Evolutionary conservation across 2,888 invertebrate species (phyloP).

Genomic region (Mylabris sibirica): DNA sequence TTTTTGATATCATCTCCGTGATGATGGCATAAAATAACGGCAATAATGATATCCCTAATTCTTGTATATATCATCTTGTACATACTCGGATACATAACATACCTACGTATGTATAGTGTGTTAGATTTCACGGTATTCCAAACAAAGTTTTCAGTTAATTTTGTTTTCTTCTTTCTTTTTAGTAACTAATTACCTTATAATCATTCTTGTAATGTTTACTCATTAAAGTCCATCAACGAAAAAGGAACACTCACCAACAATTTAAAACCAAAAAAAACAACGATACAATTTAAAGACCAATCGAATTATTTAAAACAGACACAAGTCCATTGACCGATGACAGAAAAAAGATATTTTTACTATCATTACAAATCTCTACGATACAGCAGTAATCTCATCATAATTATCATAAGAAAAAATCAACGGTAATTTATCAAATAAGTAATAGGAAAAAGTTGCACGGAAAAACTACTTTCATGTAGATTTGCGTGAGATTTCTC

Average conservation of each 20-base stretch:
- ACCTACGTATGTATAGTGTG: neutral
- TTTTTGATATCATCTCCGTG: constrained; percentile 15
- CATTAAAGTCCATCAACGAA: neutral
- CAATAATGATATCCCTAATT: neutral
- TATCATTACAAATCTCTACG: neutral
- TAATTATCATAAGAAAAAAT: neutral
- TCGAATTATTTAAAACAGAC: neutral
- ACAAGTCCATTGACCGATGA: neutral
- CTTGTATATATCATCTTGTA: neutral
- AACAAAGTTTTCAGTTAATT: neutral
- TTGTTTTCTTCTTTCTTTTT: neutral
- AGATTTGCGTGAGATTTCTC: constrained; percentile 6
- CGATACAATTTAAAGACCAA: neutral
- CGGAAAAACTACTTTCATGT: neutral
- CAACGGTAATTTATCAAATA: neutral
- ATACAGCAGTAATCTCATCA: neutral
- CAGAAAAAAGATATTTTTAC: neutral
- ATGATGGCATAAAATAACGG: neutral
- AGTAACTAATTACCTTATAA: neutral
- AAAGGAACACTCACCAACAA: neutral
- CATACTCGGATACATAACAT: neutral
- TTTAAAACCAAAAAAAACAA: neutral
- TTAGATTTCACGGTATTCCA: neutral
- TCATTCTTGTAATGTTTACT: neutral
- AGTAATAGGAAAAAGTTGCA: neutral